phyloP scores from a whole-genome alignment of 2,888 invertebrate species.

The Nymphalis c-album region DNA sequence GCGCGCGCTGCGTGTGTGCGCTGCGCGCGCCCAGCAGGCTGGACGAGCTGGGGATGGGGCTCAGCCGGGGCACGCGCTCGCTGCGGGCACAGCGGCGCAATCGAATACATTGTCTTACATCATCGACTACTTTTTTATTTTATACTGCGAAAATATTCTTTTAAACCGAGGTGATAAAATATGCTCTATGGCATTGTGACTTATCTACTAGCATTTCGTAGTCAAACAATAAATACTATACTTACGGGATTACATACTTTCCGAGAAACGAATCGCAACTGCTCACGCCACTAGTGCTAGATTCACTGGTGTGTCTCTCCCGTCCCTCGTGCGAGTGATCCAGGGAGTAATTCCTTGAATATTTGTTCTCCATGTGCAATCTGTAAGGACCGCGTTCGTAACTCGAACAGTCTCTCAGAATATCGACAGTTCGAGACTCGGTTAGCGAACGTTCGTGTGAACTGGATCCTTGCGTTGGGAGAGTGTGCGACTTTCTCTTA shows the following conservation, averaged over 20 bases:
- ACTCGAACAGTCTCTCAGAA: conserved; percentile 65
- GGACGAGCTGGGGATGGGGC: conserved; percentile 93
- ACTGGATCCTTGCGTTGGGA: conserved; percentile 79
- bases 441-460: conserved; percentile 84
- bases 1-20: conserved; percentile 64
- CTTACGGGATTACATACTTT: conserved; percentile 82
- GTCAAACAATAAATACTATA: conserved; percentile 33
- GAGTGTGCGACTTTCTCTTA: conserved; percentile 78
- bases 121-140: no score
- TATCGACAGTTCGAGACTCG: conserved; percentile 86
- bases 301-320: conserved; percentile 83
- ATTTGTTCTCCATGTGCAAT: conserved; percentile 56
- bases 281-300: conserved; percentile 90
- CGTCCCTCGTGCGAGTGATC: conserved; percentile 72
- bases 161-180: no score
- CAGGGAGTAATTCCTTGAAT: conserved; percentile 68
- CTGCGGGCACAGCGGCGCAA: conserved; percentile 57
- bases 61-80: conserved; percentile 88
- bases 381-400: conserved; percentile 62
- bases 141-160: no score
- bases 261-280: conserved; percentile 89
- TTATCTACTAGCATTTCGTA: no score
- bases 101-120: no score
- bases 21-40: conserved; percentile 82
- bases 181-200: no score